Percentiles rank a stretch among this genome's conserved stretches.
Conservation (phyloP, 2,888 invertebrate species). For the Formica aserva region DNA sequence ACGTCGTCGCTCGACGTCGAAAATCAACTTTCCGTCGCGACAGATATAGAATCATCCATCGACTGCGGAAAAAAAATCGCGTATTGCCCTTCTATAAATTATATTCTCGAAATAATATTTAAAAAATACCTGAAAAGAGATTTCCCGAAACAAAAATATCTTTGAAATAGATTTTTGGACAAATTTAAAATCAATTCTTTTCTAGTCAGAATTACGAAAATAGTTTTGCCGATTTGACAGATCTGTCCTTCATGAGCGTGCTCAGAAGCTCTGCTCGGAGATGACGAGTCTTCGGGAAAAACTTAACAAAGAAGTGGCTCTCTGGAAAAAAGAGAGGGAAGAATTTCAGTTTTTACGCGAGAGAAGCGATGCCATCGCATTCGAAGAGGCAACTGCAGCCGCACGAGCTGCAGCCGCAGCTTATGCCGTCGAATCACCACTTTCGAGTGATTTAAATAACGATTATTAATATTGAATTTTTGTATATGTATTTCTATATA, state of each 20-base stretch:
- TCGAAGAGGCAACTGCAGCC: conserved; percentile 78
- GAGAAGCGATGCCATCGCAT: conserved; percentile 68
- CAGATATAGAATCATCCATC: background rate
- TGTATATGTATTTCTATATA: background rate
- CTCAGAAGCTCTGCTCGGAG: conserved; percentile 77
- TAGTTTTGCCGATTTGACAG: conserved; percentile 53
- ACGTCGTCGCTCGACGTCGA: background rate
- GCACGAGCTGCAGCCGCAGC: conserved; percentile 78
- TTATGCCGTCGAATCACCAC: conserved; percentile 76
- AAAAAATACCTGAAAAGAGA: background rate
- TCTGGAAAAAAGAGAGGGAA: conserved; percentile 83
- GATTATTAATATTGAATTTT: background rate
- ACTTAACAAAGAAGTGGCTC: conserved; percentile 79
- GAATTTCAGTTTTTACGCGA: conserved; percentile 75
- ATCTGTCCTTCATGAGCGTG: conserved; percentile 77
- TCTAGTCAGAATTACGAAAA: background rate
- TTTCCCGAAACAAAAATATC: background rate
- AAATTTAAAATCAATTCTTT: background rate
- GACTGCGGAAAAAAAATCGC: background rate
- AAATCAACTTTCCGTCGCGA: background rate
- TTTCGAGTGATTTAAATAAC: conserved; percentile 74
- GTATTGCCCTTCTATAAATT: conserved; percentile 3
- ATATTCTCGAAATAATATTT: background rate
- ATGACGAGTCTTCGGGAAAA: conserved; percentile 79
- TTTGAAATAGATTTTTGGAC: background rate